Evolutionary conservation across 2,797 vertebrate species (phyloP), one percentile per base, ranked within the genome.

Genomic region (Tapera naevia): DNA sequence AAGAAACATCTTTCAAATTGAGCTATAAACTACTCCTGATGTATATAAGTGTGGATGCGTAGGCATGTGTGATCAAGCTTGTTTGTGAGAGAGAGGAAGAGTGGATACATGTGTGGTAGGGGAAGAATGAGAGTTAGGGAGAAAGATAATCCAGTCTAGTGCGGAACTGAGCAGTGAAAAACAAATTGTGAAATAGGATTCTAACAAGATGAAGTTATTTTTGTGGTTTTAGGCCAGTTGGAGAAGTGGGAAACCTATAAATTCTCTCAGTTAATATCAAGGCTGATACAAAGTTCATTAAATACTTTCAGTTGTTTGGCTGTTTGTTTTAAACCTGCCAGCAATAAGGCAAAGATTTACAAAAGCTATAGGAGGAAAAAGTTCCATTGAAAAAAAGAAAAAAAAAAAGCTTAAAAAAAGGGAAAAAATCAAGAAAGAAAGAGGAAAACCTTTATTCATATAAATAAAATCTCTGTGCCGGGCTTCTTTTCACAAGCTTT

Each of bases 301-400:
- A 94, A 92, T 72, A 75, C 37, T 60, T 41, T 50, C 54, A 13
- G 7, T 95, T 94, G 82, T 94, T 95, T 88, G 58, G 33, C 54
- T 94, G 72, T 94, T 97, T 94, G 92, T 89, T 93, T 94, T 89
- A 96, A 80, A 94, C 93, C 90, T 96, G 96, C 95, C 92, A 94
- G 94, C 93, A 96, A 97, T 94, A 95, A 91, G 13, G 5, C 71
- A 62, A 81, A 57, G 67, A 89, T 61, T 92, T 94, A 60, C 46
- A 87, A 91, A 94, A 92, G 17, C 51, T 88, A 92, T 82, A 85
- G 32, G 71, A 85, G n/a, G 27, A 48, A 88, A 92, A 86, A 50
- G 2, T 35, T 94, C 35, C 27, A n/a, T 60, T 66, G 1, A 5
- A 32, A 39, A n/a, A 45, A 24, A 56, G 13, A 11, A 21, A 45